A percentile compares a stretch with the other conserved stretches of the same genome.
These are phyloP conservation scores for Phengaris arion DNA, from an alignment of 2,888 invertebrate genomes.

Conservation along the genomic window DNA sequence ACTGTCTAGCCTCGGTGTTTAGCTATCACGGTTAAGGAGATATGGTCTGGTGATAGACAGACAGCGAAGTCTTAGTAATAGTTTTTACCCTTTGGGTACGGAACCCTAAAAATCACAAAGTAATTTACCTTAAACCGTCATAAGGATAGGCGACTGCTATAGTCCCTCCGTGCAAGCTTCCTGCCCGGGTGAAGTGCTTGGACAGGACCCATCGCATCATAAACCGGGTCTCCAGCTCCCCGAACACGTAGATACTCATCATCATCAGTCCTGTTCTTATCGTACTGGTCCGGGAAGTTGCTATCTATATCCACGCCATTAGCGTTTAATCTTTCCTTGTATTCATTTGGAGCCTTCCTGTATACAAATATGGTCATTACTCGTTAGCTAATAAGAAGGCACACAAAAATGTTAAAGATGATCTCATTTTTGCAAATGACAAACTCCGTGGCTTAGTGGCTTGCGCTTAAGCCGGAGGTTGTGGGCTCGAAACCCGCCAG, in stretches of 20 bases:
- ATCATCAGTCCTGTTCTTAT: slow-evolving; percentile 58
- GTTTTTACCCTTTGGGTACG: too few relatives aligned
- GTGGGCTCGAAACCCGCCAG: too few relatives aligned
- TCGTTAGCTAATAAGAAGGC: too few relatives aligned
- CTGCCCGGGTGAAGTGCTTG: slow-evolving; percentile 94
- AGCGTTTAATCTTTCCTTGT: slow-evolving; percentile 89
- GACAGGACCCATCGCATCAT: slow-evolving; percentile 93
- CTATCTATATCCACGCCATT: slow-evolving; percentile 91
- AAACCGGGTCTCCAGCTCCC: slow-evolving; percentile 91
- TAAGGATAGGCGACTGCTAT: slow-evolving; percentile 98
- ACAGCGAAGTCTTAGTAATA: too few relatives aligned
- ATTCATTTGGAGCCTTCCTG: slow-evolving; percentile 84
- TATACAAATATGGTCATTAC: slow-evolving; percentile 43
- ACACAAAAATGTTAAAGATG: background rate
- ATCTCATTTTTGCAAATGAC: too few relatives aligned
- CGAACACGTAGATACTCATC: slow-evolving; percentile 69
- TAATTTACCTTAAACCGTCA: slow-evolving; percentile 86
- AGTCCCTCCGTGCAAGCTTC: slow-evolving; percentile 97
- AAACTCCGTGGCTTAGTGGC: too few relatives aligned
- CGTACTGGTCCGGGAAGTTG: slow-evolving; percentile 95
- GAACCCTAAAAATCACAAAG: background rate
- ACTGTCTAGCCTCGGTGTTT: too few relatives aligned
- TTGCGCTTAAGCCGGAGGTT: too few relatives aligned
- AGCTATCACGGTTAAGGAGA: too few relatives aligned
- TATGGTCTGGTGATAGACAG: too few relatives aligned